Evolutionary conservation across 1,140 invertebrate species (phyloP), one percentile per base, ranked within the genome.

Genomic region (Notospermus geniculatus): DNA sequence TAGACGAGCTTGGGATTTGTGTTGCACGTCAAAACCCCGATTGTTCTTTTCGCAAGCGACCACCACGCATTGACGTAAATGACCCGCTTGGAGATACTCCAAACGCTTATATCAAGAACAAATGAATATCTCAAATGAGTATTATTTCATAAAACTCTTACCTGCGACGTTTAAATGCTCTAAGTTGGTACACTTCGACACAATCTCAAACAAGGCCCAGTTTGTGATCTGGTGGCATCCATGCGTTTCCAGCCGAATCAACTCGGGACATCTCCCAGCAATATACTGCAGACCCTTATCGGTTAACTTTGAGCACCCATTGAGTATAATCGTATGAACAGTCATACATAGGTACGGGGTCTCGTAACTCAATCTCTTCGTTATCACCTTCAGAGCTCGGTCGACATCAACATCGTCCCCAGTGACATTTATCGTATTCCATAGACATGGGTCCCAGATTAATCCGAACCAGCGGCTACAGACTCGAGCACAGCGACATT

Each of bases 381-480:
- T 80, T 27, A 85, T 74, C 30, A 80, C 84, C 76, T 88, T 84
- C 71, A 91, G 76, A 58, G 89, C 86, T 72, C 86, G 84, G 79
- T 91, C 89, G 0, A 87, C 88, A 64, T 86, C 86, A 1, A 89
- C 77, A 39, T 82, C 79, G 64, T 87, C 87, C 36, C 88, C 87
- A 39, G 85, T 82, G 30, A 91, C 77, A 2, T 82, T 84, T 43
- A 91, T 87, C 23, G 82, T 84, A 58, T 87, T 84, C 91, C 91
- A 93, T 1, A 93, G 80, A 1, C 84, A 80, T 19, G 2, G 89
- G 15, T 89, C 87, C 91, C 91, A 93, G 17, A 88, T 90, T 23
- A 94, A 85, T 46, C 87, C 83, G 76, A 91, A 90, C 83, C 93
- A 93, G 39, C 82, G 72, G 27, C 90, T 81, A 71, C 91, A 94